phyloP scores from a whole-genome alignment of 2,113 vertebrate genomes.

The Tonatia bakeri region DNA sequence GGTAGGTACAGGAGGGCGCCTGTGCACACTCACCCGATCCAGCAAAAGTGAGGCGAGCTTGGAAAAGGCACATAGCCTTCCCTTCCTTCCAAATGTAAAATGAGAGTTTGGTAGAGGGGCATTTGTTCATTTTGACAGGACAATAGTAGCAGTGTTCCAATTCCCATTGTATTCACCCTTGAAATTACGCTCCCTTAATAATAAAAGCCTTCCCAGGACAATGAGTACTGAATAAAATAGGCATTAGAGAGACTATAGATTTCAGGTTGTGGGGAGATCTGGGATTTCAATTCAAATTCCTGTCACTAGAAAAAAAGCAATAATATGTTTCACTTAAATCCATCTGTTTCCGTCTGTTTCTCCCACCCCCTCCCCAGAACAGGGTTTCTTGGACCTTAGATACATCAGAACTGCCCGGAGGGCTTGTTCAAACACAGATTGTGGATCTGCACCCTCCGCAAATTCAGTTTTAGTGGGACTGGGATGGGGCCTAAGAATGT shows the following conservation, averaged over 20 bases:
- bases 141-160: conserved; percentile 3
- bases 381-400: background rate
- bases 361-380: background rate
- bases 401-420: background rate
- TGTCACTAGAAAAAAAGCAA: background rate
- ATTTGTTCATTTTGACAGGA: conserved; percentile 29
- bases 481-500: background rate
- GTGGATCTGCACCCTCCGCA: background rate
- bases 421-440: background rate
- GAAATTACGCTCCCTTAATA: conserved; percentile 4
- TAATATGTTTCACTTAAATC: background rate
- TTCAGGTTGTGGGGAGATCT: conserved; percentile 3
- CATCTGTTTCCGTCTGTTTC: background rate
- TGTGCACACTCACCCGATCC: background rate
- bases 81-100: background rate
- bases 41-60: conserved; percentile 53
- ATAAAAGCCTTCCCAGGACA: background rate
- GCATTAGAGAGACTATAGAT: background rate
- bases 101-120: background rate
- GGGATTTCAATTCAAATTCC: conserved; percentile 39
- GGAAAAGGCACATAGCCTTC: conserved; percentile 8
- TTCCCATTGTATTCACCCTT: conserved; percentile 35
- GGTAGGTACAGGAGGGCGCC: conserved; percentile 5
- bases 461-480: background rate
- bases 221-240: background rate